Base-by-base conservation (phyloP, 2,888 invertebrate species). In the Stramonita haemastoma region DNA sequence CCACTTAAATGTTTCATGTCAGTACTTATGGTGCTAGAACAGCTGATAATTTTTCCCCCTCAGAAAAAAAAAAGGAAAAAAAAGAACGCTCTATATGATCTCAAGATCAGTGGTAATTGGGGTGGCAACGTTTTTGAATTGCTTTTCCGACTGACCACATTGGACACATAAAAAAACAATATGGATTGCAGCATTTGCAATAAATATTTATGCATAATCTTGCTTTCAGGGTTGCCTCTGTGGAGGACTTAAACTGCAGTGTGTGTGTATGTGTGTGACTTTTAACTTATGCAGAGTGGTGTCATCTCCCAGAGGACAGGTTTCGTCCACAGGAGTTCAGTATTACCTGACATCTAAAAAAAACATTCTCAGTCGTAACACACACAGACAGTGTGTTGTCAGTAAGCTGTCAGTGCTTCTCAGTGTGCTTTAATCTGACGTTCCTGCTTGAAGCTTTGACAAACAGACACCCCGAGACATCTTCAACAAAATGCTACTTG, bases 141-240 rank as follows among this genome's bases (percentile, higher is more conserved):
- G 13, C 77, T 77, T 77, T 77, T 22, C 32, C 11, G 1, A 77
- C 32, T 77, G 77, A 77, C 32, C 29, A 77, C 6, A 17, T 77
- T n/a, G 11, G 11, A 77, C 8, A 77, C 13, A 77, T 13, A n/a
- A 22, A 29, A 13, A 77, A 29, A n/a, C 6, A 11, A 29, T 29
- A 77, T 29, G n/a, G 19, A 77, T 77, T 77, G 32, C 32, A 77
- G 77, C 77, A 13, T 77, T 77, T 77, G 77, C 77, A 77, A 77
- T 77, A 32, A 77, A 8, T 29, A 77, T 4, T 15, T 77, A 32
- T 77, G 77, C 77, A 77, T 77, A 77, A 29, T 77, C 17, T 77
- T 57, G 57, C 57, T 77, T 77, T 29, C 11, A 32, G 29, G 29
- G 77, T 22, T 29, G 22, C 29, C 32, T n/a, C 22, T 11, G 17